Base-by-base conservation (phyloP, 2,797 vertebrate species). In the Schizothorax lantsangensis region DNA sequence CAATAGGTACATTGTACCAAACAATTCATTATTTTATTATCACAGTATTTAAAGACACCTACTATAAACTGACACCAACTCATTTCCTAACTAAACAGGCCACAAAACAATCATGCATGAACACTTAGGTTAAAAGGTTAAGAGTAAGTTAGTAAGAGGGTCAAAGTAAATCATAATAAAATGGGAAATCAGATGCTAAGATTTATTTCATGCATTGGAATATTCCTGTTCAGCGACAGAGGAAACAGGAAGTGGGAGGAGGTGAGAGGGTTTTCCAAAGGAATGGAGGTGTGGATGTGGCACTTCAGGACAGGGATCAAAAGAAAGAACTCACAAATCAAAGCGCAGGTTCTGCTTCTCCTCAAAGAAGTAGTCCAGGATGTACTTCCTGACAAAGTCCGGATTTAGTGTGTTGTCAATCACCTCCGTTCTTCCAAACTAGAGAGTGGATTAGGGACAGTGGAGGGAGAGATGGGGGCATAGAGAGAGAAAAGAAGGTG, bases 331-430 rank as follows among this genome's bases (percentile, higher is more conserved):
- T 98, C 92, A 99, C 98, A 99, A 94, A 94, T 99, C 98, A 21
- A 99, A 98, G 88, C 98, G 97, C 73, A 99, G 96, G 88, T 95
- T 98, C 94, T 99, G 98, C 91, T 98, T 97, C 94, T 99, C 98
- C 94, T 99, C 98, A 52, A 99, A 99, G 94, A 97, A 98, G 92
- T 98, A 99, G 92, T 99, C 97, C 43, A 98, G 94, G 83, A 99
- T 97, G 88, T 98, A 99, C 91, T 99, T 99, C 90, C 96, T 95
- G 81, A 99, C 97, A 78, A 99, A 99, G 92, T 99, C 98, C 0
- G 98, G 98, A 92, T 98, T 98, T 83, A 98, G 93, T 0, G 97
- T 97, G 94, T 99, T 99, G 95, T 98, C 97, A 12, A 99, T 99
- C 92, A 98, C 97, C 91, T 99, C 98, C 0, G 98, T 99, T 88